Base-by-base conservation (phyloP, 2,888 invertebrate species). In the Sinohyriopsis cumingii region DNA sequence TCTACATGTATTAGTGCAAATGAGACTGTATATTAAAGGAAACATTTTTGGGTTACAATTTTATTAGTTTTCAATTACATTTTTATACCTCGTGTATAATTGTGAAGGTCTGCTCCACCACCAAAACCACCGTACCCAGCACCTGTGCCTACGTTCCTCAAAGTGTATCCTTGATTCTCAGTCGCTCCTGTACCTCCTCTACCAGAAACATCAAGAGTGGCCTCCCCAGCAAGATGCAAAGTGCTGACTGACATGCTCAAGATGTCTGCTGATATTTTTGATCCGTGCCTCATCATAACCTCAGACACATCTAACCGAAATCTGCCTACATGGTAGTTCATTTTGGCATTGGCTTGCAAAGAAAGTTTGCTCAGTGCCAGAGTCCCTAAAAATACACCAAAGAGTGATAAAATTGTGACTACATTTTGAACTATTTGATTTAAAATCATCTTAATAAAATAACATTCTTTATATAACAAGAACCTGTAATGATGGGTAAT, bases 61-160 rank as follows among this genome's bases (percentile, higher is more conserved):
- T 12, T 45, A 45, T 45, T 45, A 45, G 3, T 45, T 45, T 45
- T 45, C 45, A 45, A 45, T 12, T 45, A 45, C 45, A 45, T 12
- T 45, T 45, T 45, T 15, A 15, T 45, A 45, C 45, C 45, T 45
- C 15, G 9, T 62, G 59, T 67, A 3, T 67, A 67, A 45, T 67
- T 72, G 19, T 64, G 54, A 28, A 56, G 25, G 63, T 76, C 72
- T 63, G 78, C 67, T 9, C 81, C 82, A 24, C 84, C 84, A 12
- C 85, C 85, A 74, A 70, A 84, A 12, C 83, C 84, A 25, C 84
- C 85, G 75, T 84, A 80, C 7, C 83, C 79, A 15, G 71, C 84
- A 55, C 85, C 85, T 59, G 67, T 55, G 3, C 67, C 19, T 73
- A 57, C 64, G 24, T 45, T 45, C 15, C 12, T 15, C 15, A 74